Evolutionary conservation across 2,888 invertebrate species (phyloP).

Genomic region (Cyclophora punctaria): DNA sequence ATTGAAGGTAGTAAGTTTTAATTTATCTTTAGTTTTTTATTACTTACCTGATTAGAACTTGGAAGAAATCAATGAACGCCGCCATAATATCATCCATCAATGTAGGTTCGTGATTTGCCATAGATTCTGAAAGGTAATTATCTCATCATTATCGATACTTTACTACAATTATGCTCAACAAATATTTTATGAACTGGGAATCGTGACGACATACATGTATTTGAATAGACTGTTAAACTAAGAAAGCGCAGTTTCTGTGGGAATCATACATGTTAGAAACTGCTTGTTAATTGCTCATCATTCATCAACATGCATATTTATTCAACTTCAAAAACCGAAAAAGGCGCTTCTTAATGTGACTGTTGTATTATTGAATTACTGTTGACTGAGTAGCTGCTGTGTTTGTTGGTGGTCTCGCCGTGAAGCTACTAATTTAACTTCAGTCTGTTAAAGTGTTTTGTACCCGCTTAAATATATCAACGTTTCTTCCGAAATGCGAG

Average conservation of each 20-base stretch:
- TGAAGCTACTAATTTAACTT: too few species aligned
- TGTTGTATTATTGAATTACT: too few species aligned
- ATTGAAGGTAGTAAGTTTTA: too few species aligned
- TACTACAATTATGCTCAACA: not conserved
- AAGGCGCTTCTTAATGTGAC: too few species aligned
- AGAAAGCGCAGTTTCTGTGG: not conserved
- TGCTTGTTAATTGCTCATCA: slow-evolving; percentile 3
- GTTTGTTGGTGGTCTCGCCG: too few species aligned
- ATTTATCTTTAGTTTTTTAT: not conserved
- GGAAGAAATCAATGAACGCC: slow-evolving; percentile 60
- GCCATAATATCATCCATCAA: slow-evolving; percentile 55
- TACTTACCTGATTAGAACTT: slow-evolving; percentile 58
- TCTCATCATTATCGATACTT: not conserved
- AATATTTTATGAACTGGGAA: not conserved
- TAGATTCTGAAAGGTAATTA: slow-evolving; percentile 35
- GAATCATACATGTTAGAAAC: not conserved
- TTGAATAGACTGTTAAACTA: too few species aligned
- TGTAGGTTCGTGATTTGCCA: slow-evolving; percentile 38
- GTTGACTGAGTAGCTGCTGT: too few species aligned
- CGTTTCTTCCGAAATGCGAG: too few species aligned
- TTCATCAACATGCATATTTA: not conserved
- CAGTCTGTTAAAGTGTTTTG: too few species aligned
- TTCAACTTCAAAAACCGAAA: too few species aligned
- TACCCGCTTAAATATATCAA: too few species aligned
- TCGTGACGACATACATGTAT: too few species aligned